phyloP scores from a whole-genome alignment of 2,888 invertebrate genomes.

The Drosophila lutescens region DNA sequence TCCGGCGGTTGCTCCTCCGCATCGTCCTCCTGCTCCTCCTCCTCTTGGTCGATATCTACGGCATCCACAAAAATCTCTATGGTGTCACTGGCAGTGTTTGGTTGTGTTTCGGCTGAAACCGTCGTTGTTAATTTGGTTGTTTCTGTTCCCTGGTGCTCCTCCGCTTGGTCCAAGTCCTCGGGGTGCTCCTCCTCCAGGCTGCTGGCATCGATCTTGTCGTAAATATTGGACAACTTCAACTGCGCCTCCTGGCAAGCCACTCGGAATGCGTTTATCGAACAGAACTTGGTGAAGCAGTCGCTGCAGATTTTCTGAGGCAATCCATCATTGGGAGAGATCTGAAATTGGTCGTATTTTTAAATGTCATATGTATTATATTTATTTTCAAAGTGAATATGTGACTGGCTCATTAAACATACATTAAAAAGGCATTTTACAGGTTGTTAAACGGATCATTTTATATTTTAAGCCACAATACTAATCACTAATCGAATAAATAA shows the following conservation, averaged over 20 bases:
- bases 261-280: conserved; percentile 76
- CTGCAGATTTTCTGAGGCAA: conserved; percentile 81
- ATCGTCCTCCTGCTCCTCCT: conserved; percentile 9
- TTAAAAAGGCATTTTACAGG: too few relatives aligned
- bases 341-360: neutral
- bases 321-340: conserved; percentile 80
- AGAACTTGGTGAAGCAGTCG: conserved; percentile 81
- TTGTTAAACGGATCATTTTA: too few relatives aligned
- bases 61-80: conserved; percentile 54
- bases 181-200: conserved; percentile 63
- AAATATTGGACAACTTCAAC: conserved; percentile 74
- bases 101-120: conserved; percentile 45
- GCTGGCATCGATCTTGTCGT: conserved; percentile 80
- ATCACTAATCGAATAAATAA: too few relatives aligned
- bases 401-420: too few relatives aligned
- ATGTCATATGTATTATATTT: too few relatives aligned
- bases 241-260: conserved; percentile 78
- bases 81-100: conserved; percentile 71
- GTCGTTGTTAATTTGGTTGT: conserved; percentile 28
- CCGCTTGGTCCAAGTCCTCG: conserved; percentile 22
- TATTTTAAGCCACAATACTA: too few relatives aligned
- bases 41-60: conserved; percentile 27
- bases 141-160: conserved; percentile 6
- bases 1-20: conserved; percentile 13
- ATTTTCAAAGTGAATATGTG: too few relatives aligned